Percentiles rank a stretch among this genome's conserved stretches.
Evolutionary conservation across 2,797 vertebrate species (phyloP).

Genomic region (Protonibea diacanthus): DNA sequence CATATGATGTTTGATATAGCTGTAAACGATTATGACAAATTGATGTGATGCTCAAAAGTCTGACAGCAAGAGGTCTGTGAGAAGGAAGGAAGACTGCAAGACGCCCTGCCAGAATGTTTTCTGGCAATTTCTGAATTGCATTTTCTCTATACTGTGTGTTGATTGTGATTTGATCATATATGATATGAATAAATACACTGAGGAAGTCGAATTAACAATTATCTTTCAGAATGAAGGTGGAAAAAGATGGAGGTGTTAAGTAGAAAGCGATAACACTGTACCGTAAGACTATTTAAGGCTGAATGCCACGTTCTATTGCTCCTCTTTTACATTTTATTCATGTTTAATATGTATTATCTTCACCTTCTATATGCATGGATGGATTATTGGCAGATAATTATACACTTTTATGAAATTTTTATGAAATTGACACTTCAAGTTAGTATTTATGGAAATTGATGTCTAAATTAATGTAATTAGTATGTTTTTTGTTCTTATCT

Average conservation of each 20-base stretch:
- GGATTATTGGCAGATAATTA: not conserved
- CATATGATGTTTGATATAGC: constrained; percentile 49
- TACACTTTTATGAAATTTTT: not conserved
- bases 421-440: not conserved
- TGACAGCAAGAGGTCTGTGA: constrained; percentile 27
- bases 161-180: not conserved
- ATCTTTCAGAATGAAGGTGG: not conserved
- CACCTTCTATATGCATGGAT: not conserved
- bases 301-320: constrained; percentile 14
- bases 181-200: not conserved
- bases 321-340: not conserved
- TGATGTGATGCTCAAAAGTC: constrained; percentile 39
- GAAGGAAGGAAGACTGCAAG: not conserved
- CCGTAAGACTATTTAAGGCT: not conserved
- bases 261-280: not conserved
- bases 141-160: not conserved
- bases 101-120: not conserved
- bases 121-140: not conserved
- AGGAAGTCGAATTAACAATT: not conserved
- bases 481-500: too few relatives aligned
- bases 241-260: not conserved
- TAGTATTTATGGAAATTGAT: not conserved
- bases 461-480: not conserved
- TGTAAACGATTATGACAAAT: constrained; percentile 51
- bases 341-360: not conserved